A percentile compares a stretch with the other conserved stretches of the same genome.
Conservation (phyloP, 1,140 invertebrate species). For the Lamellibrachia luymesi region DNA sequence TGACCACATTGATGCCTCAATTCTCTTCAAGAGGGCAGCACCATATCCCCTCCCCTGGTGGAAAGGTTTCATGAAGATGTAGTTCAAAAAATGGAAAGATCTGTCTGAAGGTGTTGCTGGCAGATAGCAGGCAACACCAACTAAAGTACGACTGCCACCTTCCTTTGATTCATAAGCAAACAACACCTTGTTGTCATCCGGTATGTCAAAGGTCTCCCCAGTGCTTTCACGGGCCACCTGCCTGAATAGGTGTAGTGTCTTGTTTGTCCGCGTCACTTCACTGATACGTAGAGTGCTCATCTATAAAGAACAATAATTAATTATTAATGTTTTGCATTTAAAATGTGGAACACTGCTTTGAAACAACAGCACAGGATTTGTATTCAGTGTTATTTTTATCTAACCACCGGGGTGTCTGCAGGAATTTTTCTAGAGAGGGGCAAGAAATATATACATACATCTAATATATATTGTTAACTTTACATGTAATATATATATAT, state of each 20-base stretch:
- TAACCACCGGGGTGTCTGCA: no score
- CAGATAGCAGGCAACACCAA: slow-evolving; percentile 32
- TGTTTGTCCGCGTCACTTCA: slow-evolving; percentile 28
- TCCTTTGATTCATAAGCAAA: slow-evolving; percentile 31
- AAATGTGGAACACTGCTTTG: background rate
- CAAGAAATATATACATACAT: no score
- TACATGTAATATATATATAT: no score
- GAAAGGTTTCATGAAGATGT: slow-evolving; percentile 38
- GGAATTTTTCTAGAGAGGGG: no score
- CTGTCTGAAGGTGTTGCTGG: slow-evolving; percentile 31
- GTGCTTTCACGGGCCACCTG: slow-evolving; percentile 36
- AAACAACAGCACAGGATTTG: background rate
- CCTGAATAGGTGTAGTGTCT: slow-evolving; percentile 32
- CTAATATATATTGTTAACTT: no score
- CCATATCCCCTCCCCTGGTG: slow-evolving; percentile 30
- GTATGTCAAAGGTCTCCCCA: slow-evolving; percentile 37
- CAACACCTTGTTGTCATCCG: slow-evolving; percentile 35
- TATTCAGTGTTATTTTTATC: no score
- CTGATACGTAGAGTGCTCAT: slow-evolving; percentile 28
- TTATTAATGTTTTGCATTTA: slow-evolving; percentile 13
- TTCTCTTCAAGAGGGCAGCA: background rate
- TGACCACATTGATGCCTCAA: slow-evolving; percentile 27
- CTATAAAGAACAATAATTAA: slow-evolving; percentile 14
- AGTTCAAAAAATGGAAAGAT: slow-evolving; percentile 36
- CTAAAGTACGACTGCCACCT: background rate